Evolutionary conservation across 2,888 invertebrate genomes (phyloP).

Genomic region (Phyllotreta striolata): DNA sequence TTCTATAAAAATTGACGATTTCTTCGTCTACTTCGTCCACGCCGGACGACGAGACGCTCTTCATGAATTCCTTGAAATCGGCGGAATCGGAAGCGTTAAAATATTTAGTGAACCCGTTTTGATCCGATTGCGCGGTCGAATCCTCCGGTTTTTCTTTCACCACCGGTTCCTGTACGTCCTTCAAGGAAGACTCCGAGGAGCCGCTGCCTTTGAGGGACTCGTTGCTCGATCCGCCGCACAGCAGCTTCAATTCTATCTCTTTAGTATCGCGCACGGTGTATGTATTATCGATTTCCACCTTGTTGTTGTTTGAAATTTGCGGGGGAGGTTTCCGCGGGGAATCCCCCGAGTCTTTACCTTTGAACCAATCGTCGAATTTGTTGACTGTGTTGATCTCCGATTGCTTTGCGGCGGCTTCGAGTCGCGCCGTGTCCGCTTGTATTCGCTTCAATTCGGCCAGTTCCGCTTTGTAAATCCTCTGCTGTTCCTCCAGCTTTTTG

Average conservation of each 20-base stretch:
- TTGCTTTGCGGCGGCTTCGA: slow-evolving; percentile 51
- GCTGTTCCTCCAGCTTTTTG: slow-evolving; percentile 49
- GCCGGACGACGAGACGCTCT: slow-evolving; percentile 62
- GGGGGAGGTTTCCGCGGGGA: neutral
- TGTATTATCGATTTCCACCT: too few relatives aligned
- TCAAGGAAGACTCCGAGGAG: neutral
- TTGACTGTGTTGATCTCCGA: slow-evolving; percentile 46
- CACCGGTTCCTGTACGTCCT: neutral
- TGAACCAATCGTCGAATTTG: slow-evolving; percentile 38
- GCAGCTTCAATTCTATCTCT: too few relatives aligned
- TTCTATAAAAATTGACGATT: slow-evolving; percentile 62
- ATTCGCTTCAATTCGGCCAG: slow-evolving; percentile 50
- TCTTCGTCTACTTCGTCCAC: slow-evolving; percentile 64
- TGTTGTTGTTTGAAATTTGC: too few relatives aligned
- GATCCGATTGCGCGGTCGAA: neutral
- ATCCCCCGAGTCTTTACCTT: slow-evolving; percentile 7
- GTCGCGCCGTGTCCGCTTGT: slow-evolving; percentile 53
- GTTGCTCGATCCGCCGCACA: too few relatives aligned
- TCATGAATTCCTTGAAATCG: slow-evolving; percentile 54
- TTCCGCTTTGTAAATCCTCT: slow-evolving; percentile 52
- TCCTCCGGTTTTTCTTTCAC: slow-evolving; percentile 1
- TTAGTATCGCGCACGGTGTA: too few relatives aligned
- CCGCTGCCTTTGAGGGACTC: too few relatives aligned
- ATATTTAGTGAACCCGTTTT: slow-evolving; percentile 8
- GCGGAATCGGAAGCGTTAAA: slow-evolving; percentile 39